These are phyloP conservation scores for Aspidiotus rigidus DNA, from an alignment of 2,888 invertebrate species.

Conservation along the genomic window DNA sequence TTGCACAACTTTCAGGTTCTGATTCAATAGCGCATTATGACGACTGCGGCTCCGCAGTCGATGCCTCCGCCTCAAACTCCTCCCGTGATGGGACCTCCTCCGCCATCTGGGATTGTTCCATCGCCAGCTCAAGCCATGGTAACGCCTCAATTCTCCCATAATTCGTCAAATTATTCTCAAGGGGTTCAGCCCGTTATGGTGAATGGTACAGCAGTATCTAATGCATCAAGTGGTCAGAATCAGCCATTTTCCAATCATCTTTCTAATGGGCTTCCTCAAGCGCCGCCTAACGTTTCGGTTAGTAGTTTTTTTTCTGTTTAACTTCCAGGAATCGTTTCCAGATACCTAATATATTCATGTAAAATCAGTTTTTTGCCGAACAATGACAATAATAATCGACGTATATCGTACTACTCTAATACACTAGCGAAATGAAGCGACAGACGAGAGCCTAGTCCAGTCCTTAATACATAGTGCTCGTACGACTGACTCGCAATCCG, in stretches of 20 bases:
- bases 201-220: background rate
- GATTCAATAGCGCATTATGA: background rate
- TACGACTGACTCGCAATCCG: too few relatives aligned
- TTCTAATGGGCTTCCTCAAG: background rate
- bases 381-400: too few relatives aligned
- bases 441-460: too few relatives aligned
- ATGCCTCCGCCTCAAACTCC: constrained; percentile 6
- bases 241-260: background rate
- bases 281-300: background rate
- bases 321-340: background rate
- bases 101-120: background rate
- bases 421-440: too few relatives aligned
- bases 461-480: too few relatives aligned
- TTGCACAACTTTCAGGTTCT: too few relatives aligned
- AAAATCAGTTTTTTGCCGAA: too few relatives aligned
- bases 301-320: background rate
- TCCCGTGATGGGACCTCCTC: background rate
- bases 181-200: background rate
- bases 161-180: background rate
- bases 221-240: background rate
- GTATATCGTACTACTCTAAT: too few relatives aligned
- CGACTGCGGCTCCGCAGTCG: background rate
- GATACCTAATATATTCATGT: too few relatives aligned
- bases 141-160: background rate
- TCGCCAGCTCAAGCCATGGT: constrained; percentile 1